Evolutionary conservation across 2,797 vertebrate genomes (phyloP).

Genomic region (Myioborus miniatus): DNA sequence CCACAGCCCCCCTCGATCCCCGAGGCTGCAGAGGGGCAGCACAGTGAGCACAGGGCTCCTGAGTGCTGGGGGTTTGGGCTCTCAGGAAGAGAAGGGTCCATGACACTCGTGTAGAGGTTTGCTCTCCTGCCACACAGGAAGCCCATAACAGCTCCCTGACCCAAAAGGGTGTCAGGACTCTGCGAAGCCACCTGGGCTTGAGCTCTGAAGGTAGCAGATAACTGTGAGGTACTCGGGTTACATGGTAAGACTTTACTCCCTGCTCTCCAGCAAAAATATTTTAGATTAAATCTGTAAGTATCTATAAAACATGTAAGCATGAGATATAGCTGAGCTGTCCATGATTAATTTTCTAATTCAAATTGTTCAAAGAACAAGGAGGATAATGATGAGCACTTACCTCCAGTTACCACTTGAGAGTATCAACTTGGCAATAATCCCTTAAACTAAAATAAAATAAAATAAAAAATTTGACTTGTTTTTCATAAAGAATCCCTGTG

Average conservation of each 20-base stretch:
- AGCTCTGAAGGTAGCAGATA: neutral
- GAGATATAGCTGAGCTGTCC: neutral
- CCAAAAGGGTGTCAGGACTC: neutral
- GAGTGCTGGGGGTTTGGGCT: rapidly evolving
- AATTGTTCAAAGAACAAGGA: neutral
- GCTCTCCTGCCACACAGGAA: neutral
- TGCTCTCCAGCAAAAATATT: neutral
- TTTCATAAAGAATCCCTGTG: neutral
- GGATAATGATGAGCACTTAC: neutral
- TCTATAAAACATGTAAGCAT: neutral
- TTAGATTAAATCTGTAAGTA: neutral
- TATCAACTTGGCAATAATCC: neutral
- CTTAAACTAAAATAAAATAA: neutral
- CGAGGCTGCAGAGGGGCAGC: neutral
- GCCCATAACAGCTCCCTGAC: neutral
- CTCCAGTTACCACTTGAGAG: neutral
- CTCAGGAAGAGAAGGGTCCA: neutral
- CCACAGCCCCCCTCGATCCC: neutral
- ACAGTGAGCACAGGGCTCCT: neutral
- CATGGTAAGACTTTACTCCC: neutral
- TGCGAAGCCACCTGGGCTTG: neutral
- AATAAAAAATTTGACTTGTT: neutral
- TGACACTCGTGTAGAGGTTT: rapidly evolving
- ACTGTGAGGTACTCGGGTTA: neutral
- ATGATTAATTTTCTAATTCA: neutral